Percentiles rank a stretch among this genome's conserved stretches.
Conservation (phyloP, 2,888 invertebrate genomes). For the Diloba caeruleocephala region DNA sequence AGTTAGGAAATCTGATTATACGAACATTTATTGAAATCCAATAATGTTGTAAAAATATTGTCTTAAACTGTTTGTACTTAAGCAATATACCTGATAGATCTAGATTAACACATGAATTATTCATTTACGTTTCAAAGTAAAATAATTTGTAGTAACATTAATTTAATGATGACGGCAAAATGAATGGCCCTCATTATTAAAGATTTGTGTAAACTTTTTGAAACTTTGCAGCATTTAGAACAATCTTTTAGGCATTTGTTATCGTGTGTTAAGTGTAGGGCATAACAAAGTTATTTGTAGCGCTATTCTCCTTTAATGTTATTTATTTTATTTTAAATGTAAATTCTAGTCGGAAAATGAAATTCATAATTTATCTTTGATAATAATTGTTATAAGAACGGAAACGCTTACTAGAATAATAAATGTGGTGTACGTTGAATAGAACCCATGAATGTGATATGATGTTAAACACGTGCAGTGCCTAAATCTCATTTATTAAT, state of each 20-base stretch:
- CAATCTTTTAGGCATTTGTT: conserved; percentile 19
- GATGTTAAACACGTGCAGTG: conserved; percentile 85
- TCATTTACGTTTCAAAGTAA: conserved; percentile 14
- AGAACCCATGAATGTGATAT: conserved; percentile 86
- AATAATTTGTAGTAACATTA: not conserved
- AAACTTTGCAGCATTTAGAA: conserved; percentile 20
- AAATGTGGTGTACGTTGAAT: conserved; percentile 74
- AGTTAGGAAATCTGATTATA: conserved; percentile 29
- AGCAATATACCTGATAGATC: conserved; percentile 33
- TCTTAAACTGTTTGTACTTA: conserved; percentile 28
- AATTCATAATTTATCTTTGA: conserved; percentile 66
- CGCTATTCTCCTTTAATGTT: conserved; percentile 16
- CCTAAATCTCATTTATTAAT: conserved; percentile 84
- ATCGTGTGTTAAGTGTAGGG: conserved; percentile 12
- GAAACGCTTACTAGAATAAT: conserved; percentile 87
- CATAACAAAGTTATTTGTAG: conserved; percentile 27
- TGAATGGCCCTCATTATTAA: conserved; percentile 22
- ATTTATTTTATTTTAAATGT: conserved; percentile 40
- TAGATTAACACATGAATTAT: conserved; percentile 16
- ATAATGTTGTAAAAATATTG: conserved; percentile 30
- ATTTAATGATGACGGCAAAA: too few species aligned
- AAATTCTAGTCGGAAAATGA: conserved; percentile 45
- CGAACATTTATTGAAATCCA: conserved; percentile 21
- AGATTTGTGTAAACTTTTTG: conserved; percentile 24
- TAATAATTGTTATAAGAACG: conserved; percentile 84